A percentile compares a stretch with the other conserved stretches of the same genome.
These are phyloP conservation scores for Candoia aspera DNA, from an alignment of 2,113 vertebrate genomes.

Conservation along the genomic window DNA sequence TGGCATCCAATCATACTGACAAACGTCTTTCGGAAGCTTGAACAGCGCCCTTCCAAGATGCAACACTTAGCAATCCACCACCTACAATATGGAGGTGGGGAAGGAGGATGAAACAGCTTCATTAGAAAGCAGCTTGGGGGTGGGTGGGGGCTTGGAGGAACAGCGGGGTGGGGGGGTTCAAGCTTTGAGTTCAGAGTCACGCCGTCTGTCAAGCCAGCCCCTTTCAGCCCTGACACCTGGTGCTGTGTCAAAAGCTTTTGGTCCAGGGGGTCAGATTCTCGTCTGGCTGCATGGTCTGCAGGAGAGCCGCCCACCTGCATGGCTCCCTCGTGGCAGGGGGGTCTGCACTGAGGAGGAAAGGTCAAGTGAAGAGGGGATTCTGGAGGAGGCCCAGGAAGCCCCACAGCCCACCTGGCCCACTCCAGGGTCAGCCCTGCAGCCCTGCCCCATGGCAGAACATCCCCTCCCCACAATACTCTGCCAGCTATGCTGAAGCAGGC, in stretches of 20 bases:
- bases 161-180: not conserved
- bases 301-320: not conserved
- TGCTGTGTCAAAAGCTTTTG: not conserved
- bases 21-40: too few relatives aligned
- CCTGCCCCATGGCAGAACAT: not conserved
- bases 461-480: not conserved
- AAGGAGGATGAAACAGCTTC: too few relatives aligned
- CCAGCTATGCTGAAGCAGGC: not conserved
- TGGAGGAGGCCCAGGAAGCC: not conserved
- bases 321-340: not conserved
- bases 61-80: too few relatives aligned
- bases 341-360: not conserved
- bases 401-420: too few relatives aligned
- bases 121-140: too few relatives aligned
- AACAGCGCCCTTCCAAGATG: too few relatives aligned
- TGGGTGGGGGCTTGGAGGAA: too few relatives aligned
- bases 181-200: not conserved
- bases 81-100: too few relatives aligned
- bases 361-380: not conserved
- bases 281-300: too few relatives aligned
- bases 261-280: too few relatives aligned
- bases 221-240: not conserved
- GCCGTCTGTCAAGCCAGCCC: not conserved
- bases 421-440: too few relatives aligned
- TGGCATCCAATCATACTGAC: too few relatives aligned